Percentiles rank a stretch among this genome's conserved stretches.
phyloP scores from a whole-genome alignment of 2,113 vertebrate species.

The Zapornia atra region DNA sequence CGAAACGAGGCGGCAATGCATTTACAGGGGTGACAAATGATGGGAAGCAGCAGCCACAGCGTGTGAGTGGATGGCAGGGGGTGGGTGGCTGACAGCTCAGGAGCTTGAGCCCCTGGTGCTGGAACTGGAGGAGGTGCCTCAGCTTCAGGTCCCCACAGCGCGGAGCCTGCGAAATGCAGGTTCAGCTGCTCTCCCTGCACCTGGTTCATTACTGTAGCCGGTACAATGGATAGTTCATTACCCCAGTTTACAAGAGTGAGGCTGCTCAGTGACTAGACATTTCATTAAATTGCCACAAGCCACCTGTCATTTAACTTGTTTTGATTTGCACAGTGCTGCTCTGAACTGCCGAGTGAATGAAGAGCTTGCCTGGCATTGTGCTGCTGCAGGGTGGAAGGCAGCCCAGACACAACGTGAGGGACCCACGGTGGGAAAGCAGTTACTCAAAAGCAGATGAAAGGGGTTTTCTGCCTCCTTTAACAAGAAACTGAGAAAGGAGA shows the following conservation, averaged over 20 bases:
- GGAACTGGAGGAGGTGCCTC: not conserved
- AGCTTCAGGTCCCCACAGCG: not conserved
- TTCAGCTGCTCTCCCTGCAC: not conserved
- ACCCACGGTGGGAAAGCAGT: rapidly evolving
- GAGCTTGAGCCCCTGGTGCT: rapidly evolving
- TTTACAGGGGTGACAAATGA: rapidly evolving
- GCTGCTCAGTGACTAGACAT: not conserved
- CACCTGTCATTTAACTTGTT: slow-evolving; percentile 12
- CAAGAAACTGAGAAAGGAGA: not conserved
- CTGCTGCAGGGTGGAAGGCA: not conserved
- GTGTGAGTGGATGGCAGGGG: rapidly evolving
- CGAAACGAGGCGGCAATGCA: not conserved
- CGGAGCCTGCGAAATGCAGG: not conserved
- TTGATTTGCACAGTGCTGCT: not conserved
- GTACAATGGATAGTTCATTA: not conserved
- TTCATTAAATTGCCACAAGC: slow-evolving; percentile 15
- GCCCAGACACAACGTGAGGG: not conserved
- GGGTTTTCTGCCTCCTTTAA: not conserved
- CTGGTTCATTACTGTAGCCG: not conserved
- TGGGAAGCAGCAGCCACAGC: not conserved
- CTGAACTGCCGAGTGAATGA: not conserved
- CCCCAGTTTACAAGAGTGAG: not conserved
- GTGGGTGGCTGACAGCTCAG: too few species aligned
- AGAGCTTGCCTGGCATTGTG: not conserved
- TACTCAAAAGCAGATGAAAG: not conserved